Evolutionary conservation across 2,888 invertebrate species (phyloP), one percentile per base, ranked within the genome.

Genomic region (Standfussiana lucernea): DNA sequence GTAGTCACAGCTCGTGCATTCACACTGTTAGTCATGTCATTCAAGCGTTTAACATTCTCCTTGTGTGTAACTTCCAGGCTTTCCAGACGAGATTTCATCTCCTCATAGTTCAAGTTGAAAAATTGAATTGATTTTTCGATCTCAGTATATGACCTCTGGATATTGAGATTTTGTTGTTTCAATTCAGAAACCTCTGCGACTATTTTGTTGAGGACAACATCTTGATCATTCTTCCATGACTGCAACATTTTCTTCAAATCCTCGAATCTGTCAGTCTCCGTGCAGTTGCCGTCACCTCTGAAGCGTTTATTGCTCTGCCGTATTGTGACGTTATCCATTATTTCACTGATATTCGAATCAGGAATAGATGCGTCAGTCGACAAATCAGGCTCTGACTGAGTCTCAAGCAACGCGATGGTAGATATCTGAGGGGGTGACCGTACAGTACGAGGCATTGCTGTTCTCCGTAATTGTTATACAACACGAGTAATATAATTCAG

Each of bases 51-150:
- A 59, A 59, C 18, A 28, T 32, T 59, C 28, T 32, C 59, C 59
- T 18, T 59, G 18, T 59, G 59, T 18, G 15, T 32, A 59, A 59
- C 59, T 32, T 59, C 59, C 59, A 59, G 59, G 28, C 18, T 59
- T 32, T 59, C 59, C 13, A 56, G 28, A 56, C 56, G 28, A 56
- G 56, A 56, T 15, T 28, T 37, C 24, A 37, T 62, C 37, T 64
- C 24, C 62, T 64, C 62, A 64, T 40, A 64, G 11, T 8, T 64
- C 13, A 15, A 64, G 37, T 64, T 64, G n/a, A 64, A 64, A 64
- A 64, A 64, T 40, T 64, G 37, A 64, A 64, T 64, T 13, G 62
- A 64, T 40, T 64, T 64, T 64, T 64, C 62, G n/a, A 64, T 64
- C 40, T 64, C 62, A 64, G 62, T 4, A 64, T 64, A 64, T 64